Evolutionary conservation across 2,113 vertebrate genomes (phyloP).

Genomic region (Paralichthys olivaceus): DNA sequence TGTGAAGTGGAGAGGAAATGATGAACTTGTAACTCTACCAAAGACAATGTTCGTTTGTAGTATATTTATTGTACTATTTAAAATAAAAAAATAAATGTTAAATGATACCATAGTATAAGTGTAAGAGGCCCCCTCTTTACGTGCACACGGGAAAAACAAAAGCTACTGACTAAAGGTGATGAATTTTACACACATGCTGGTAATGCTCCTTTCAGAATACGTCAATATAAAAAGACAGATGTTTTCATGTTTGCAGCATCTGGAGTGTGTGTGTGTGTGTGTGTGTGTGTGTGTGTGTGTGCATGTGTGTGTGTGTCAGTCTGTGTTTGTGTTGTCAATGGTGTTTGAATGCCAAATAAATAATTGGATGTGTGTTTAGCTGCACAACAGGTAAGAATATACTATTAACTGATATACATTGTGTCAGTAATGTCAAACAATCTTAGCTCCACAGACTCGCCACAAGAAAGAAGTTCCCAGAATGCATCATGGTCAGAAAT

Average conservation of each 20-base stretch:
- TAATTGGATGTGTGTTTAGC: slow-evolving; percentile 5
- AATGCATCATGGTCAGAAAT: not conserved
- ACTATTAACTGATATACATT: no score
- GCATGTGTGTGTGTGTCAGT: not conserved
- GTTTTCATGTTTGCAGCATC: slow-evolving; percentile 28
- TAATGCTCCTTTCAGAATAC: slow-evolving; percentile 6
- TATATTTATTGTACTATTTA: slow-evolving; percentile 90
- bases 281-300: slow-evolving; percentile 26
- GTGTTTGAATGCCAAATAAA: not conserved
- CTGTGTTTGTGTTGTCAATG: not conserved
- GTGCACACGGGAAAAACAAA: slow-evolving; percentile 49
- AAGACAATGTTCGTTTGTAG: slow-evolving; percentile 84
- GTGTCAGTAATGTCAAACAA: slow-evolving; percentile 9
- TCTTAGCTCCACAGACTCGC: slow-evolving; percentile 23
- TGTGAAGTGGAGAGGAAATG: slow-evolving; percentile 80
- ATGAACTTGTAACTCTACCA: slow-evolving; percentile 83
- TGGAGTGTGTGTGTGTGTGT: slow-evolving; percentile 25
- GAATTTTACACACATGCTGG: slow-evolving; percentile 36
- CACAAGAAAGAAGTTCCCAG: slow-evolving; percentile 9
- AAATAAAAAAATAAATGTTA: slow-evolving; percentile 85
- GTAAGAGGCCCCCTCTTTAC: slow-evolving; percentile 80
- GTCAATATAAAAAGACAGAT: not conserved
- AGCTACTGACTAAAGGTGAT: slow-evolving; percentile 15
- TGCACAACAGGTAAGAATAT: slow-evolving; percentile 5
- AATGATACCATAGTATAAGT: slow-evolving; percentile 85